Percentiles rank a stretch among this genome's conserved stretches.
phyloP scores from a whole-genome alignment of 2,888 invertebrate species.

The Octonoba sinensis region DNA sequence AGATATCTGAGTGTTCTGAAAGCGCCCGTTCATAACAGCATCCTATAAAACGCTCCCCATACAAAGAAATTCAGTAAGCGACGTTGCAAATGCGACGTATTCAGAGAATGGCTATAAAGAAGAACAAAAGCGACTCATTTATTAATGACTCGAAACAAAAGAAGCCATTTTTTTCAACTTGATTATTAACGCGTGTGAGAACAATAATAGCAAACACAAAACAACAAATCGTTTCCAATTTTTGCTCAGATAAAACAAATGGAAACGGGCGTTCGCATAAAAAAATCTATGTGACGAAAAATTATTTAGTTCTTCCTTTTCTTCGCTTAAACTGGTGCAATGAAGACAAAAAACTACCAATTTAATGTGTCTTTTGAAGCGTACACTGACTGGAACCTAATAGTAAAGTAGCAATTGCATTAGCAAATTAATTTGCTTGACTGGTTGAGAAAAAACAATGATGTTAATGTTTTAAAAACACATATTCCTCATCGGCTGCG shows the following conservation, averaged over 20 bases:
- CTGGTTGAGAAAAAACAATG: too few species aligned
- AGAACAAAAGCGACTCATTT: conserved; percentile 52
- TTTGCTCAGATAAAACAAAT: conserved; percentile 22
- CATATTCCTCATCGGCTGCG: too few species aligned
- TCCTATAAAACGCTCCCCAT: conserved; percentile 39
- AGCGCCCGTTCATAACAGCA: conserved; percentile 25
- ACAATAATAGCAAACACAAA: conserved; percentile 44
- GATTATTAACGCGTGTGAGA: conserved; percentile 43
- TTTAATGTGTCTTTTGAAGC: too few species aligned
- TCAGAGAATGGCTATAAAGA: conserved; percentile 25
- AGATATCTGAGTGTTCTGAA: conserved; percentile 44
- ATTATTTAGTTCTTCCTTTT: conserved; percentile 41
- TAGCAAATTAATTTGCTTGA: too few species aligned
- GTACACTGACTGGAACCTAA: too few species aligned
- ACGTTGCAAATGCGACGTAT: conserved; percentile 23
- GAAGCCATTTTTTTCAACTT: conserved; percentile 49
- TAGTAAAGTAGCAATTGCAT: too few species aligned
- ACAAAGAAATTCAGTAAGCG: conserved; percentile 39
- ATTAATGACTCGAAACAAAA: conserved; percentile 55
- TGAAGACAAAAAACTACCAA: too few species aligned
- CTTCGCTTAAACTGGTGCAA: not conserved
- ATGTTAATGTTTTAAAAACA: too few species aligned
- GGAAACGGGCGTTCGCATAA: conserved; percentile 33
- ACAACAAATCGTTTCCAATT: conserved; percentile 50
- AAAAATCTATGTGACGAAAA: conserved; percentile 50